These are phyloP conservation scores for Escarpia spicata DNA, from an alignment of 2,888 invertebrate species.

Conservation along the genomic window DNA sequence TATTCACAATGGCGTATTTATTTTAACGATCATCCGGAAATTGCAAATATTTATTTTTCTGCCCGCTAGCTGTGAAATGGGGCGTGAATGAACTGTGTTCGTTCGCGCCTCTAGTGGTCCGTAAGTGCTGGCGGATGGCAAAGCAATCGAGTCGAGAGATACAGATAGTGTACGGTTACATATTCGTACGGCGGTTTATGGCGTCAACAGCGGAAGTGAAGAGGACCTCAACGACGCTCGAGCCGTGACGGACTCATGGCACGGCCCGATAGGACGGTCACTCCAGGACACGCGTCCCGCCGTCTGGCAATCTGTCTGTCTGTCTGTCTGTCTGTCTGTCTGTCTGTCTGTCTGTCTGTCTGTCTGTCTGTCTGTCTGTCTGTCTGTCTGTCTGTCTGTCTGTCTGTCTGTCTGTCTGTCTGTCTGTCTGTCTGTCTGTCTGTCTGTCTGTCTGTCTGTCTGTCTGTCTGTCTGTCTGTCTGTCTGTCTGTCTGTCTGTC, in stretches of 20 bases:
- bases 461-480: conserved; percentile 18
- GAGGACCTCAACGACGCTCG: neutral
- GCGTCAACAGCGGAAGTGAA: neutral
- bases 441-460: conserved; percentile 25
- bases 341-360: conserved; percentile 27
- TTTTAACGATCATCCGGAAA: conserved; percentile 9
- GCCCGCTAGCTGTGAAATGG: neutral
- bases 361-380: conserved; percentile 23
- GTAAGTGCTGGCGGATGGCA: conserved; percentile 14
- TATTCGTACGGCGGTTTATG: neutral
- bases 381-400: conserved; percentile 31
- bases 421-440: neutral
- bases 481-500: conserved; percentile 29
- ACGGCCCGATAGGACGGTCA: neutral
- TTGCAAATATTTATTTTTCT: conserved; percentile 16
- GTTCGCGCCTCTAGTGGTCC: neutral
- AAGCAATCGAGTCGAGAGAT: conserved; percentile 11
- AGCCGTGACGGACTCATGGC: neutral
- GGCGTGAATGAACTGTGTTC: conserved; percentile 1
- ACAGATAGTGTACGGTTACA: conserved; percentile 12
- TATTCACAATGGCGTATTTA: conserved; percentile 9
- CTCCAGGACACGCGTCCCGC: neutral
- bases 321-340: neutral
- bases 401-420: conserved; percentile 24
- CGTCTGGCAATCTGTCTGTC: conserved; percentile 22